Conservation (phyloP, 2,113 vertebrate species). For the Corythornis vintsioides region DNA sequence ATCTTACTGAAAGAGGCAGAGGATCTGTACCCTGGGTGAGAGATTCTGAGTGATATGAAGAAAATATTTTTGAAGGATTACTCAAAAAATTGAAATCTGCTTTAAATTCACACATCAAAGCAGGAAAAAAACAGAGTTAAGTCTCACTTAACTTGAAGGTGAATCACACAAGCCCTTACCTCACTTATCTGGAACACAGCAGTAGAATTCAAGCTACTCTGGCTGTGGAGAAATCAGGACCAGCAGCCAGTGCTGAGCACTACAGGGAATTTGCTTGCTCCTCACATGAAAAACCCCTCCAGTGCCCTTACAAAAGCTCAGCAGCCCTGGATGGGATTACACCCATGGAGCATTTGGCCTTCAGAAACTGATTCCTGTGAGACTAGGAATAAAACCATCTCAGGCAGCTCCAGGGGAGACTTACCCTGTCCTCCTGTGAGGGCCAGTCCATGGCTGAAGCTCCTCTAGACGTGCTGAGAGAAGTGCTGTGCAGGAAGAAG, state of each 20-base stretch:
- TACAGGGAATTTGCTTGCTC: not conserved
- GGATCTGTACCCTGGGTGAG: not conserved
- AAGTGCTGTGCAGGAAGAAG: not conserved
- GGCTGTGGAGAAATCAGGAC: not conserved
- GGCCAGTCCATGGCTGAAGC: not conserved
- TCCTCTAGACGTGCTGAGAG: not conserved
- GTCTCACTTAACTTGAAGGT: not conserved
- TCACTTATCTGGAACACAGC: not conserved
- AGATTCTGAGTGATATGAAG: not conserved
- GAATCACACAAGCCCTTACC: not conserved
- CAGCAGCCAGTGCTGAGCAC: not conserved
- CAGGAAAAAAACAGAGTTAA: not conserved
- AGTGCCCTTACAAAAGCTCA: not conserved
- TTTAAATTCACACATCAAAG: not conserved
- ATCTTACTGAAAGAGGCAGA: not conserved
- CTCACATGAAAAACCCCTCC: not conserved
- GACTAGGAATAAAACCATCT: fast-evolving
- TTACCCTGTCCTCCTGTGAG: not conserved
- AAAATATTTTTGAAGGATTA: not conserved
- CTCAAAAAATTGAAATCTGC: not conserved
- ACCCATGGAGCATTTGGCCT: not conserved
- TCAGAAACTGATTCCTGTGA: not conserved
- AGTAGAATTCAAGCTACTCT: not conserved
- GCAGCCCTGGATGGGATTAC: fast-evolving
- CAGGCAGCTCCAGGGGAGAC: not conserved